phyloP scores from a whole-genome alignment of 2,113 vertebrate species.

The Sciurus niger region DNA sequence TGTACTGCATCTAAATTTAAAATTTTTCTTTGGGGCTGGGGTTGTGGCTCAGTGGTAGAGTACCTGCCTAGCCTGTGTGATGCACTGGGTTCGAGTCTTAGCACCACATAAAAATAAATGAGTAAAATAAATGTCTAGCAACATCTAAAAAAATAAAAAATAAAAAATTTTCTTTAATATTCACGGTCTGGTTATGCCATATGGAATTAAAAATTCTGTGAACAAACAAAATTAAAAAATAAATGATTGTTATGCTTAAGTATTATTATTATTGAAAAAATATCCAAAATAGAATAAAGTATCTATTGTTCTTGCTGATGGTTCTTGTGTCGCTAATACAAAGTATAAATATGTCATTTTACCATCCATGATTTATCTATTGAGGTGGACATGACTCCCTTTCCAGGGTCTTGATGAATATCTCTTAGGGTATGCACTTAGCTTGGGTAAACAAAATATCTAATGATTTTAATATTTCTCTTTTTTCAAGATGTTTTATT shows the following conservation, averaged over 20 bases:
- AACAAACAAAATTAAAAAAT: conserved; percentile 57
- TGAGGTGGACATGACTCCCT: not conserved
- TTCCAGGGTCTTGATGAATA: not conserved
- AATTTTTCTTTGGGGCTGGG: not conserved
- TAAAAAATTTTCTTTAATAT: conserved; percentile 40
- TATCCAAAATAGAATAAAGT: conserved; percentile 12
- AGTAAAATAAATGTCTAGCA: too few relatives aligned
- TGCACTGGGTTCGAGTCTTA: too few relatives aligned
- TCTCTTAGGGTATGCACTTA: not conserved
- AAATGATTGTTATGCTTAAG: not conserved
- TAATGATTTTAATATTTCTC: conserved; percentile 9
- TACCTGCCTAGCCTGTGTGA: too few relatives aligned
- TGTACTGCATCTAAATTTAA: conserved; percentile 45
- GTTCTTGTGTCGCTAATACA: conserved; percentile 29
- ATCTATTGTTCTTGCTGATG: conserved; percentile 32
- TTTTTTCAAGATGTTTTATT: conserved; percentile 48
- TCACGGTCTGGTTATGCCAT: not conserved
- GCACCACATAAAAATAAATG: too few relatives aligned
- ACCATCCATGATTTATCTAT: not conserved
- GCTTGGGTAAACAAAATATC: conserved; percentile 1
- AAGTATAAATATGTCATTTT: conserved; percentile 35
- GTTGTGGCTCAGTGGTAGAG: too few relatives aligned
- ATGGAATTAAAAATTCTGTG: conserved; percentile 13
- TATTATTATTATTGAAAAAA: conserved; percentile 52
- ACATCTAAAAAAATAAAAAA: too few relatives aligned